Conservation (phyloP, 2,797 vertebrate genomes). For the Echiichthys vipera region DNA sequence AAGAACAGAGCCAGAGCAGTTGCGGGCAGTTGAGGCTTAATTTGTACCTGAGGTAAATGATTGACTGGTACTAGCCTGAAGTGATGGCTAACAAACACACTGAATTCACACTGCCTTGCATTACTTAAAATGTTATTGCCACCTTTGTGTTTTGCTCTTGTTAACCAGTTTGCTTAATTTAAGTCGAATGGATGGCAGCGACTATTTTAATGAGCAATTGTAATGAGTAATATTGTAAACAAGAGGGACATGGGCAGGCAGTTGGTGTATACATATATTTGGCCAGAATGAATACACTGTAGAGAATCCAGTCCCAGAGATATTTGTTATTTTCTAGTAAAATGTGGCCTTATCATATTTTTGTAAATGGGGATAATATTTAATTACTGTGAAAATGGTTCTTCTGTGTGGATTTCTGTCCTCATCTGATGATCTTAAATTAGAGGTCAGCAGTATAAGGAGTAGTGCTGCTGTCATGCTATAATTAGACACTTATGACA, state of each 20-base stretch:
- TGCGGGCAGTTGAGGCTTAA: not conserved
- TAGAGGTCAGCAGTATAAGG: slow-evolving; percentile 6
- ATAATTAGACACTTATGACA: slow-evolving; percentile 30
- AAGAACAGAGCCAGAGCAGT: not conserved
- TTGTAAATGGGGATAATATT: not conserved
- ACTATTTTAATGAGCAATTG: not conserved
- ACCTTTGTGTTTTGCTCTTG: slow-evolving; percentile 1
- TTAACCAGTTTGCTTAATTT: slow-evolving; percentile 7
- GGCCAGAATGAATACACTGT: not conserved
- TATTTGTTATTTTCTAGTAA: not conserved
- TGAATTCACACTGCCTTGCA: not conserved
- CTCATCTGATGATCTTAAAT: slow-evolving; percentile 8
- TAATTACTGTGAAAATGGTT: not conserved
- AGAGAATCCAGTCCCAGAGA: not conserved
- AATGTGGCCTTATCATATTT: not conserved
- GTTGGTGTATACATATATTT: slow-evolving; percentile 8
- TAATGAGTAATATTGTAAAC: not conserved
- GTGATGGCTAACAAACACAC: not conserved
- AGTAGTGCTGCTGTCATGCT: slow-evolving; percentile 15
- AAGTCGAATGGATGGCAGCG: not conserved
- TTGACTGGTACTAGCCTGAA: not conserved
- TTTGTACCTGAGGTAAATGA: slow-evolving; percentile 8
- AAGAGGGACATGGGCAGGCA: not conserved
- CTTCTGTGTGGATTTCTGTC: not conserved
- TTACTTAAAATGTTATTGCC: not conserved